Evolutionary conservation across 35 echinoderm and acorn worm genomes (phyloP), one percentile per base, ranked within the genome.

Genomic region (Antedon bifida): DNA sequence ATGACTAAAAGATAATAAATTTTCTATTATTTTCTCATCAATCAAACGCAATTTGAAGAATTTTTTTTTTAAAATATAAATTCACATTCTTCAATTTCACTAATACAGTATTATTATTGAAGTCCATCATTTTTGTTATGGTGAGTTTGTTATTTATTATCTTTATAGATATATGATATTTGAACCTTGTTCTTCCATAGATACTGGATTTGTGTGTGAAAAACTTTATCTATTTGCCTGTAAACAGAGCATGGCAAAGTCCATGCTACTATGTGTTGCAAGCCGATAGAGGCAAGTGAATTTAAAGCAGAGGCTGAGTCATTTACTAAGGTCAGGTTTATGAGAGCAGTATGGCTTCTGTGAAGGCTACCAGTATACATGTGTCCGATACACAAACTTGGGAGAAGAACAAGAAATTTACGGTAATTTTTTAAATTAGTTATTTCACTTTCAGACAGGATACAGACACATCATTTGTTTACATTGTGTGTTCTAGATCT

Each of bases 371-470:
- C 7, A 97, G 94, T 74, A 90, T 97, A 79, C 90, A 90, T 82
- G 90, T 97, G 4, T 92, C 94, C 32, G 94, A 92, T 79, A 89
- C 90, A 23, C 90, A 97, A 84, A 97, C 94, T 19, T 97, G 90
- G 90, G 94, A 97, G 87, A 97, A 92, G 85, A 97, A 92, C 76
- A 97, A 97, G 88, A 97, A 97, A 88, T 92, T 89, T 39, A 97
- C 94, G 82, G 94, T 97, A 87, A 90, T 87, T 80, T 34, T 11
- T 8, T 77, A n/a, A n/a, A 32, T 36, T 5, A 77, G 38, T 42
- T 42, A 14, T 42, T 42, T 29, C 7, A 31, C 26, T 29, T 75
- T 75, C 30, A 31, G 5, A 31, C 3, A 75, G 5, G 3, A 7
- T 75, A 7, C 5, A 4, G 5, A 8, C 26, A 75, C 3, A 75